Conservation (phyloP, 2,888 invertebrate species). For the Mechanitis mazaeus region DNA sequence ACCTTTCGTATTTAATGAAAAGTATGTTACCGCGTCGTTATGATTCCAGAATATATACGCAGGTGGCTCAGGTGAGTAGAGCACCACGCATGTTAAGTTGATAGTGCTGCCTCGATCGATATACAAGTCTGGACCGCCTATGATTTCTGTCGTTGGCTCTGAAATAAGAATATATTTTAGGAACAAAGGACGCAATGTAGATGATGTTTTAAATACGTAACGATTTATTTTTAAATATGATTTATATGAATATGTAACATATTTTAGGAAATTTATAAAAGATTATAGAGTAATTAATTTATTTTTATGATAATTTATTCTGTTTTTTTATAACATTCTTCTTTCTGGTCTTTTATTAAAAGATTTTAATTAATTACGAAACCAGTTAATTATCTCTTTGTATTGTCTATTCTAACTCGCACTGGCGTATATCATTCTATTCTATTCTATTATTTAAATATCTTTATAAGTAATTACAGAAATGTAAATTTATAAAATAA, state of each 20-base stretch:
- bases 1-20: not conserved
- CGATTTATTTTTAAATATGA: not conserved
- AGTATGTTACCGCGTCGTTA: constrained; percentile 86
- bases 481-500: no score
- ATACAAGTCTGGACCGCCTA: constrained; percentile 93
- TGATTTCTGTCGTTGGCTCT: constrained; percentile 95
- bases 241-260: not conserved
- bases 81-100: constrained; percentile 94
- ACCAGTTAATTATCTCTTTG: no score
- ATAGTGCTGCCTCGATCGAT: constrained; percentile 96
- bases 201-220: not conserved
- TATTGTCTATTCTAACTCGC: no score
- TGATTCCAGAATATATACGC: constrained; percentile 97
- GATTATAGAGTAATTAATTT: no score
- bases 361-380: no score
- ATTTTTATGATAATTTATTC: no score
- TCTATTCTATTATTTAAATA: no score
- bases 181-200: not conserved
- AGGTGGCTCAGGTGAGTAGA: constrained; percentile 93
- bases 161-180: constrained; percentile 56
- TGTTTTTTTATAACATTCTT: no score
- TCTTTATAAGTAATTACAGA: no score
- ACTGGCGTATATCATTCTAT: no score
- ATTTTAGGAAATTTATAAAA: not conserved
- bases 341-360: no score